Evolutionary conservation across 2,797 vertebrate species (phyloP).

Genomic region (Coregonus suidteri): DNA sequence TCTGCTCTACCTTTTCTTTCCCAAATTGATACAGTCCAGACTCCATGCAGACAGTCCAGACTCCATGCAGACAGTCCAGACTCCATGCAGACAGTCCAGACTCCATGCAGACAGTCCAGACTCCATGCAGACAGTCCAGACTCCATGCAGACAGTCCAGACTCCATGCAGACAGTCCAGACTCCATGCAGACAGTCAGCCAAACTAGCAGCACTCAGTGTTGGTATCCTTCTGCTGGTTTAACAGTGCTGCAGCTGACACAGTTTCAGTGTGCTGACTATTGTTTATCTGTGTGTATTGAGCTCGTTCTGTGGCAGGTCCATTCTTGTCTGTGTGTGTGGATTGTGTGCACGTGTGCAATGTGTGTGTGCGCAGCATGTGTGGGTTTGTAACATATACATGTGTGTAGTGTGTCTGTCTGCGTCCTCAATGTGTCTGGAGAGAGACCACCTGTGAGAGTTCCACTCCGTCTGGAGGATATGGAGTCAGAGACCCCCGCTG

Average conservation of each 20-base stretch:
- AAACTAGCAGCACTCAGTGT: background rate
- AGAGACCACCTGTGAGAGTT: conserved; percentile 13
- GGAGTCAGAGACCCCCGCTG: conserved; percentile 19
- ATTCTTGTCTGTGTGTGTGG: background rate
- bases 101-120: too few relatives aligned
- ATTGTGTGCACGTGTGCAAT: background rate
- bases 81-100: too few relatives aligned
- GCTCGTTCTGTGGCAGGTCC: background rate
- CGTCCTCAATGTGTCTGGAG: background rate
- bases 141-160: too few relatives aligned
- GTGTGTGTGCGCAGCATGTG: background rate
- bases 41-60: too few relatives aligned
- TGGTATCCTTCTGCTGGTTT: background rate
- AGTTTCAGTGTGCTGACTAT: background rate
- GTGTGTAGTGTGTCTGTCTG: conserved; percentile 16
- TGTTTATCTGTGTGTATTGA: background rate
- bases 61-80: too few relatives aligned
- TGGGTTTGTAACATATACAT: background rate
- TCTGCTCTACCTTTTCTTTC: background rate
- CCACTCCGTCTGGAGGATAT: conserved; percentile 14
- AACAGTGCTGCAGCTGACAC: background rate
- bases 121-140: too few relatives aligned
- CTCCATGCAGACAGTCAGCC: background rate
- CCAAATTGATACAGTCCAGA: background rate
- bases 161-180: background rate